These are phyloP conservation scores for Zootermopsis nevadensis DNA, from an alignment of 2,888 invertebrate species.

Conservation along the genomic window DNA sequence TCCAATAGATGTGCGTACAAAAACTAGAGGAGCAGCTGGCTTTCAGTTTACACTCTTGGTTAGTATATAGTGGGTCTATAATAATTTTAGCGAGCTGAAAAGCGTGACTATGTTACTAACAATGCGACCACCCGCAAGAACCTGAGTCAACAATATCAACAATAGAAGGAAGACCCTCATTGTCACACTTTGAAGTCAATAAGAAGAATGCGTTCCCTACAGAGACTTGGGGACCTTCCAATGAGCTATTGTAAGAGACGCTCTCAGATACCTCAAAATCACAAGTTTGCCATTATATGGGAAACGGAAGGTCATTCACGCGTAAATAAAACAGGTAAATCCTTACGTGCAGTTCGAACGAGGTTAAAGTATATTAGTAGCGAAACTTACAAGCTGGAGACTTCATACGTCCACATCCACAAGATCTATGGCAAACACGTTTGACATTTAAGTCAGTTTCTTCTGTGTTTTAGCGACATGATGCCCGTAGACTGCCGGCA, in stretches of 20 bases:
- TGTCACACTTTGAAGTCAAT: constrained; percentile 14
- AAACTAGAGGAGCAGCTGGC: neutral
- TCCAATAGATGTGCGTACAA: neutral
- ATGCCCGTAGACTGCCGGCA: too few species aligned
- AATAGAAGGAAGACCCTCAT: constrained; percentile 20
- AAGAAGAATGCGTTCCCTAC: neutral
- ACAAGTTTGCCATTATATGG: too few species aligned
- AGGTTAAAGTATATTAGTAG: too few species aligned
- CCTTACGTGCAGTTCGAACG: too few species aligned
- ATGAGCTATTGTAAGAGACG: neutral
- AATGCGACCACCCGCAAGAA: constrained; percentile 23
- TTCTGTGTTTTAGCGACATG: too few species aligned
- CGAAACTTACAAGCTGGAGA: too few species aligned
- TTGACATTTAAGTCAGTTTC: too few species aligned
- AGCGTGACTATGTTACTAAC: neutral
- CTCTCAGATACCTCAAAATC: too few species aligned
- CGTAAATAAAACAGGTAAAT: too few species aligned
- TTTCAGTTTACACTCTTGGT: neutral
- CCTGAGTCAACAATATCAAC: neutral
- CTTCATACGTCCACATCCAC: too few species aligned
- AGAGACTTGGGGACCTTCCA: neutral
- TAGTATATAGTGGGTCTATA: constrained; percentile 11
- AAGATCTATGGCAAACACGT: too few species aligned
- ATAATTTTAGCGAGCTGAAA: constrained; percentile 28
- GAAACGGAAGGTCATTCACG: too few species aligned